These are phyloP conservation scores for Amazonetta brasiliensis DNA, from an alignment of 2,797 vertebrate genomes.

Conservation along the genomic window DNA sequence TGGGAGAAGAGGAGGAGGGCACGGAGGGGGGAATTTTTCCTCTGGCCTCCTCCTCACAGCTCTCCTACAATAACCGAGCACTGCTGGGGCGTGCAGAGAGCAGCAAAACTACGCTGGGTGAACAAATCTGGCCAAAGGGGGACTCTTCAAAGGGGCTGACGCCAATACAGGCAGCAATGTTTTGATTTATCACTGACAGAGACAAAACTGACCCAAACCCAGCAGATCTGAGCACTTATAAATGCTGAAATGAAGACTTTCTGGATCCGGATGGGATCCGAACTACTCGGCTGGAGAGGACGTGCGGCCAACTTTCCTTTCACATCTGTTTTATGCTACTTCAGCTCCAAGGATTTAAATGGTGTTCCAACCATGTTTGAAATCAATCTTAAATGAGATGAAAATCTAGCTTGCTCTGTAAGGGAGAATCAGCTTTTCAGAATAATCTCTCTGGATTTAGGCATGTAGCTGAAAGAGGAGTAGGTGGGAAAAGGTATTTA, in stretches of 20 bases:
- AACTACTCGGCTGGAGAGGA: not conserved
- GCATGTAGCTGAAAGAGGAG: not conserved
- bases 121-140: not conserved
- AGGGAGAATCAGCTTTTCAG: not conserved
- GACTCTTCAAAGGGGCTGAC: not conserved
- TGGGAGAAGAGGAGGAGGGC: conserved; percentile 14
- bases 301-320: not conserved
- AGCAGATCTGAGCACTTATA: not conserved
- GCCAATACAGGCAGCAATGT: not conserved
- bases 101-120: not conserved
- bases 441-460: not conserved
- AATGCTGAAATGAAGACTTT: not conserved
- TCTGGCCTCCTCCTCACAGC: not conserved
- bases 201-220: not conserved
- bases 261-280: not conserved
- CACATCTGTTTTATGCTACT: not conserved
- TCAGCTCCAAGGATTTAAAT: not conserved
- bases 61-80: not conserved
- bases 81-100: not conserved
- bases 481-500: not conserved
- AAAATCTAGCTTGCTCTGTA: not conserved
- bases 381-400: not conserved
- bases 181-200: not conserved
- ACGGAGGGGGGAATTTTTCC: not conserved
- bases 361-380: not conserved